A percentile compares a stretch with the other conserved stretches of the same genome.
Conservation (phyloP, 2,797 vertebrate genomes). For the Gambelia wislizenii region DNA sequence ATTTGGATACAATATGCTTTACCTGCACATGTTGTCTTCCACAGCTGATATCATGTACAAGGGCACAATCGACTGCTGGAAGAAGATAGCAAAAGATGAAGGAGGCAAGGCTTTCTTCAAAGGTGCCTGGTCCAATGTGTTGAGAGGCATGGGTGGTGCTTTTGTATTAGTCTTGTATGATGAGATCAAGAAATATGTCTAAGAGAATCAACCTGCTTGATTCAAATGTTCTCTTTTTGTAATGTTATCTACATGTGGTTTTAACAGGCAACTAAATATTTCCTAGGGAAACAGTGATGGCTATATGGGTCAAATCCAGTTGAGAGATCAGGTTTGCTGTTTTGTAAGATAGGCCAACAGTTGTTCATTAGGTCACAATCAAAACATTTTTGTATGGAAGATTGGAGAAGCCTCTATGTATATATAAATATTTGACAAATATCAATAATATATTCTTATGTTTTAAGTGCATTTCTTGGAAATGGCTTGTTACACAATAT, state of each 20-base stretch:
- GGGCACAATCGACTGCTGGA: slow-evolving; percentile 98
- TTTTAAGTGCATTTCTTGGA: slow-evolving; percentile 57
- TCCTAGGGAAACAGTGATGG: slow-evolving; percentile 78
- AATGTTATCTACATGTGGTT: slow-evolving; percentile 73
- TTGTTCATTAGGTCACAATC: slow-evolving; percentile 72
- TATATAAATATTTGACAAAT: slow-evolving; percentile 69
- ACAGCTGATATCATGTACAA: slow-evolving; percentile 99
- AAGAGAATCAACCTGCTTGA: slow-evolving; percentile 78
- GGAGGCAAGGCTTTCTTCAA: slow-evolving; percentile 96
- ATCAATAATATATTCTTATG: slow-evolving; percentile 60
- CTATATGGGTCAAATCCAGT: slow-evolving; percentile 64
- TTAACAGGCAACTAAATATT: slow-evolving; percentile 81
- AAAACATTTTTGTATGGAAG: slow-evolving; percentile 73
- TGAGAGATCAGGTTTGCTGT: slow-evolving; percentile 58
- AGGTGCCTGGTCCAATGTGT: slow-evolving; percentile 98
- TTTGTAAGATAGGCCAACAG: slow-evolving; percentile 47
- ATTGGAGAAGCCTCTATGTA: slow-evolving; percentile 48
- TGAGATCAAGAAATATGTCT: slow-evolving; percentile 96
- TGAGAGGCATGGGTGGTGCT: slow-evolving; percentile 98
- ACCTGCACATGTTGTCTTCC: slow-evolving; percentile 67
- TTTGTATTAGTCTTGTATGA: slow-evolving; percentile 99
- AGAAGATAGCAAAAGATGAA: slow-evolving; percentile 95
- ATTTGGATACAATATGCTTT: slow-evolving; percentile 1
- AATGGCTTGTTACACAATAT: slow-evolving; percentile 10
- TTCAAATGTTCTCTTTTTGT: slow-evolving; percentile 81